These are phyloP conservation scores for Euura lappo DNA, from an alignment of 1,140 invertebrate genomes.

Conservation along the genomic window DNA sequence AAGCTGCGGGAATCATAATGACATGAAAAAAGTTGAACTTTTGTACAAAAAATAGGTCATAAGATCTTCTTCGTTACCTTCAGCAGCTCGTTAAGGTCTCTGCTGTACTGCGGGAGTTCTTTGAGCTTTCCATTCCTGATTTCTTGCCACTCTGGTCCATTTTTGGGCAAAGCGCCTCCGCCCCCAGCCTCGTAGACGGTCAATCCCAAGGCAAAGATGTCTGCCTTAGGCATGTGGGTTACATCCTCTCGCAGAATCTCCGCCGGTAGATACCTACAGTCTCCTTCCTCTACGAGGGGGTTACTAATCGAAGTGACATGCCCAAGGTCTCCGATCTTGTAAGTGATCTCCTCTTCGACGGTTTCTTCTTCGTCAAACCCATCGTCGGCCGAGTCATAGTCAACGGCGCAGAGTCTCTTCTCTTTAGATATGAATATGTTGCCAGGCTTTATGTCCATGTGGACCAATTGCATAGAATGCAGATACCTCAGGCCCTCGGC, in stretches of 20 bases:
- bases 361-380: slow-evolving; percentile 74
- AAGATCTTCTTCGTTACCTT: slow-evolving; percentile 54
- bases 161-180: slow-evolving; percentile 79
- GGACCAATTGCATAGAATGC: slow-evolving; percentile 80
- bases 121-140: slow-evolving; percentile 73
- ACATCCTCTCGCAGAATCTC: slow-evolving; percentile 84
- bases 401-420: slow-evolving; percentile 47
- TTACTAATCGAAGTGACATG: slow-evolving; percentile 80
- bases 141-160: slow-evolving; percentile 81
- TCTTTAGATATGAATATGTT: slow-evolving; percentile 79
- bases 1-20: slow-evolving; percentile 52
- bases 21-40: slow-evolving; percentile 10
- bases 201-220: slow-evolving; percentile 82
- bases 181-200: slow-evolving; percentile 77
- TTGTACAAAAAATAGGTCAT: not conserved
- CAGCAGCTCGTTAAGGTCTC: slow-evolving; percentile 72
- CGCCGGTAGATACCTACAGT: slow-evolving; percentile 83
- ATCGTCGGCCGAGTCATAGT: slow-evolving; percentile 65
- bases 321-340: slow-evolving; percentile 84
- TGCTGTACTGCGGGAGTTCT: slow-evolving; percentile 61
- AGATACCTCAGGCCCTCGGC: slow-evolving; percentile 77
- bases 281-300: slow-evolving; percentile 83
- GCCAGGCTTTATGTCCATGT: slow-evolving; percentile 87
- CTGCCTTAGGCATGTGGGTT: slow-evolving; percentile 77
- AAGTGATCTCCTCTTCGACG: slow-evolving; percentile 68